phyloP scores from a whole-genome alignment of 2,113 vertebrate species.

The Galbula dea region DNA sequence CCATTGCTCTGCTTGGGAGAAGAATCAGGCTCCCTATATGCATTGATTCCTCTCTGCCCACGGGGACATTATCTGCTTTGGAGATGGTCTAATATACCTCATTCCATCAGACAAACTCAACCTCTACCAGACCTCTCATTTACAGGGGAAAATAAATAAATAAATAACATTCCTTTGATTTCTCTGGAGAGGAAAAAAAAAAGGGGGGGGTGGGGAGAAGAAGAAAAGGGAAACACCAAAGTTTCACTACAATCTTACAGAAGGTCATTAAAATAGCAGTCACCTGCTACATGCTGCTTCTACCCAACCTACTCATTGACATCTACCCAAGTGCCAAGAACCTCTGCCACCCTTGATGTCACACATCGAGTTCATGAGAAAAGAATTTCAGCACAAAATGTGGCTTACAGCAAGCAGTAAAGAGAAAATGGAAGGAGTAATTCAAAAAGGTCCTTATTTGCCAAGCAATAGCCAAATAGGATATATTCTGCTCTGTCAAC shows the following conservation, averaged over 20 bases:
- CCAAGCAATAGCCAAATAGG: not conserved
- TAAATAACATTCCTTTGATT: not conserved
- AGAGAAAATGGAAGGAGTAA: not conserved
- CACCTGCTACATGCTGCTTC: not conserved
- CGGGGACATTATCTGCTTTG: not conserved
- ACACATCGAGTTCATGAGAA: rapidly evolving
- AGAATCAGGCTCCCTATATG: not conserved
- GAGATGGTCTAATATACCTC: not conserved
- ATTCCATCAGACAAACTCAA: not conserved
- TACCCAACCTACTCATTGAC: not conserved
- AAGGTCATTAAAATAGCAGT: not conserved
- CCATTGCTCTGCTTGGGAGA: rapidly evolving
- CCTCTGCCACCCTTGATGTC: not conserved
- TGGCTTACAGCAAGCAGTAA: not conserved
- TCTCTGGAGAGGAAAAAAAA: rapidly evolving
- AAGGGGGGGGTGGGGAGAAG: too few species aligned
- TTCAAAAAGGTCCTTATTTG: not conserved
- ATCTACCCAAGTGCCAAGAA: not conserved
- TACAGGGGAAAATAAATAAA: not conserved
- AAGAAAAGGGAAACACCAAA: not conserved
- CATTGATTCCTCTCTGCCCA: not conserved
- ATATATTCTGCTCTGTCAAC: not conserved
- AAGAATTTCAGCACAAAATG: not conserved
- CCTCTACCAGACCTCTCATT: not conserved
- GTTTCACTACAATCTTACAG: not conserved